phyloP scores from a whole-genome alignment of 2,888 invertebrate genomes.

The Himalopsyche anomala region DNA sequence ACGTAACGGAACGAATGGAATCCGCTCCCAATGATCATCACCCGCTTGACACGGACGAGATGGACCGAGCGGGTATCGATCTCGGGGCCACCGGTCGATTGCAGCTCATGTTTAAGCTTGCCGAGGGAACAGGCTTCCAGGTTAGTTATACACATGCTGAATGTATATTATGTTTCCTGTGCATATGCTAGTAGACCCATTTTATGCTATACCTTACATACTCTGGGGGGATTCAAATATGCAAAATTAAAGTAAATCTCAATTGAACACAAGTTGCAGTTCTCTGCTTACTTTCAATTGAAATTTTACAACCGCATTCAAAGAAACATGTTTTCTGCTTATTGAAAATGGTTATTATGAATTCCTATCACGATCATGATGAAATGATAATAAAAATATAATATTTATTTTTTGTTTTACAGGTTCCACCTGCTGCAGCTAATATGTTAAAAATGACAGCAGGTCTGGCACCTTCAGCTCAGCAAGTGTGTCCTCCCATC shows the following conservation, averaged over 20 bases:
- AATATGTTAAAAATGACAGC: slow-evolving; percentile 87
- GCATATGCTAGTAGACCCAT: slow-evolving; percentile 56
- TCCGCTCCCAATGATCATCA: slow-evolving; percentile 84
- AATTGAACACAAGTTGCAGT: background rate
- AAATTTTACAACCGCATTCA: background rate
- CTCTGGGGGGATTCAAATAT: slow-evolving; percentile 51
- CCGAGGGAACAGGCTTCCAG: slow-evolving; percentile 93
- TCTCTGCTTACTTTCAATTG: background rate
- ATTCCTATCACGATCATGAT: no score
- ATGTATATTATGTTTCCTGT: background rate
- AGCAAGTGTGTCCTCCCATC: slow-evolving; percentile 90
- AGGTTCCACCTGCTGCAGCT: slow-evolving; percentile 96
- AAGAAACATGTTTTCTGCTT: slow-evolving; percentile 34
- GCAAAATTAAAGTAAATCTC: slow-evolving; percentile 44
- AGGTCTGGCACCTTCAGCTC: slow-evolving; percentile 82
- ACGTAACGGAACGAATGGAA: slow-evolving; percentile 94
- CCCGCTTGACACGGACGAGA: slow-evolving; percentile 94
- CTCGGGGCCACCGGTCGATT: slow-evolving; percentile 96
- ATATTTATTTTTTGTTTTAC: slow-evolving; percentile 67
- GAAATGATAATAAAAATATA: background rate
- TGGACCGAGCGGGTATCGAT: slow-evolving; percentile 97
- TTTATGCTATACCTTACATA: slow-evolving; percentile 15
- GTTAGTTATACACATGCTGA: slow-evolving; percentile 66
- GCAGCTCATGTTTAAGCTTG: slow-evolving; percentile 98
- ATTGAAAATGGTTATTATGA: background rate